Percentiles rank a stretch among this genome's conserved stretches.
These are phyloP conservation scores for Oreochromis grahami DNA, from an alignment of 2,797 vertebrate genomes.

Conservation along the genomic window DNA sequence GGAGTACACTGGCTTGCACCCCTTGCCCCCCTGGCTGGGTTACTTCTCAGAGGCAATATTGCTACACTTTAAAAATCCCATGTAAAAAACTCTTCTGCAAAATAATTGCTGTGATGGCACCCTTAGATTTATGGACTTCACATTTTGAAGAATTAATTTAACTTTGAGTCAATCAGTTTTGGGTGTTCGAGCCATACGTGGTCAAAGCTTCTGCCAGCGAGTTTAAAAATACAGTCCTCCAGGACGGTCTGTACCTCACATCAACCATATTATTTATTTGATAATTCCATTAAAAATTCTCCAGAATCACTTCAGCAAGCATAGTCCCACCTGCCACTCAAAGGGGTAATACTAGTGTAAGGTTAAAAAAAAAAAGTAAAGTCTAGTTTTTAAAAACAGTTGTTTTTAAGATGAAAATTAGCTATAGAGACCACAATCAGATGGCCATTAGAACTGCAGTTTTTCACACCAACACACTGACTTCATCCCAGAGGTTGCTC, in stretches of 20 bases:
- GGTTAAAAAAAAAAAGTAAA: accelerated
- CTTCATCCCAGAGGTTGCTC: not conserved
- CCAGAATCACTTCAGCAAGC: not conserved
- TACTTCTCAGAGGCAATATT: not conserved
- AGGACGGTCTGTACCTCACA: not conserved
- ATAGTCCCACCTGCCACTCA: not conserved
- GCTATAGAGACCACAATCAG: not conserved
- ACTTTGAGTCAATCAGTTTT: not conserved
- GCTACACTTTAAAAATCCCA: not conserved
- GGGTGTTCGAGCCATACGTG: not conserved
- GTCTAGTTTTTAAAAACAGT: accelerated
- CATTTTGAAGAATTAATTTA: not conserved
- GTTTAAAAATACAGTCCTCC: not conserved
- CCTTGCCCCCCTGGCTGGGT: accelerated
- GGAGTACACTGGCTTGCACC: not conserved
- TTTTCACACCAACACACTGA: not conserved
- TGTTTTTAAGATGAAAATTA: not conserved
- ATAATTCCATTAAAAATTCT: not conserved
- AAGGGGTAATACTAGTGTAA: not conserved
- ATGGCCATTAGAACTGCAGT: not conserved
- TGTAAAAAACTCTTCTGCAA: not conserved
- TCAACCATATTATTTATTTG: not conserved
- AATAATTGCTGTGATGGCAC: not conserved
- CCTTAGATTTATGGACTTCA: not conserved
- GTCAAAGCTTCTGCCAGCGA: not conserved